Conservation (phyloP, 2,888 invertebrate species). For the Tetanocera ferruginea region DNA sequence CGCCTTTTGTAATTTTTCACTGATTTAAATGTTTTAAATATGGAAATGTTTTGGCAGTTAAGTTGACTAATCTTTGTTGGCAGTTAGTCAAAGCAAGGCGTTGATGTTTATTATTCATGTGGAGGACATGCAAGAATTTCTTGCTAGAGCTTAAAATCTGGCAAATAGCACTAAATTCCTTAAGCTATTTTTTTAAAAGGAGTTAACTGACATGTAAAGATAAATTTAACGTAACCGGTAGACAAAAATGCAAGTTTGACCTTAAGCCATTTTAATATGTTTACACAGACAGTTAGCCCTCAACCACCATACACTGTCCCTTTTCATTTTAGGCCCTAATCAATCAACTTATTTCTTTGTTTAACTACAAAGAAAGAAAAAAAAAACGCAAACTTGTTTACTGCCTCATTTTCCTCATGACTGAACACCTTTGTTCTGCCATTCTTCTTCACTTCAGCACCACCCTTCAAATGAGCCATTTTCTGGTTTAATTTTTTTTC, state of each 20-base stretch:
- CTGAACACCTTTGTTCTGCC: slow-evolving; percentile 38
- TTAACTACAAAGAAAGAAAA: neutral
- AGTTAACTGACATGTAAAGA: too few relatives aligned
- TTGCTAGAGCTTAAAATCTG: neutral
- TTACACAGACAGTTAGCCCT: neutral
- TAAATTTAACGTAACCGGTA: too few relatives aligned
- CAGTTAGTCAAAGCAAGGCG: neutral
- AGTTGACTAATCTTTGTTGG: neutral
- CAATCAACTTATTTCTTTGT: slow-evolving; percentile 19
- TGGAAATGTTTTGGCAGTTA: slow-evolving; percentile 16
- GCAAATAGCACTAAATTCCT: too few relatives aligned
- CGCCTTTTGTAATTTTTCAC: slow-evolving; percentile 27
- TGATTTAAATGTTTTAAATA: slow-evolving; percentile 33
- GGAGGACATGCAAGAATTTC: slow-evolving; percentile 4
- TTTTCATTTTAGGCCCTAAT: neutral
- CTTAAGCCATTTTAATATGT: slow-evolving; percentile 47
- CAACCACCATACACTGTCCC: neutral
- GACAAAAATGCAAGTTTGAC: too few relatives aligned
- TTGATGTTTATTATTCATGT: neutral
- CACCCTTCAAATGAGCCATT: neutral
- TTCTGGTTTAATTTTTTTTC: slow-evolving; percentile 38
- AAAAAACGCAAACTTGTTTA: slow-evolving; percentile 14
- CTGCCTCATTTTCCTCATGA: slow-evolving; percentile 21
- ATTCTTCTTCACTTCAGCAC: neutral
- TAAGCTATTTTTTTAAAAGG: too few relatives aligned